Base-by-base conservation (phyloP, 2,113 vertebrate species). In the Mormoops blainvillei region DNA sequence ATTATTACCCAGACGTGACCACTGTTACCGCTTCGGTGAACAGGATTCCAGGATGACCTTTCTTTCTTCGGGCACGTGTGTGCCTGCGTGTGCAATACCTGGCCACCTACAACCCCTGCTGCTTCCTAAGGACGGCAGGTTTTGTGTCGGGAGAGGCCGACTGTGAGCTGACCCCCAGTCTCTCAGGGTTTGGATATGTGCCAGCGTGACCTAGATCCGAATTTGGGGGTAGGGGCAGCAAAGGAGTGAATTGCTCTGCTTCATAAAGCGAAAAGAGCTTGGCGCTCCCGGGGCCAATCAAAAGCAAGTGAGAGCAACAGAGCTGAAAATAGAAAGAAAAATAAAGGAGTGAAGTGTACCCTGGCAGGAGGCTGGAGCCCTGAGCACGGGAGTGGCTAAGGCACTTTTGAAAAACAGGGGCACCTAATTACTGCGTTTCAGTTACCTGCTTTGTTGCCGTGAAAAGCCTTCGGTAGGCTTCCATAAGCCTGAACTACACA, bases 261-360 rank as follows among this genome's bases (percentile, higher is more conserved):
- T 87, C 83, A 58, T 80, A 89, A 95, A 91, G 67, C 65, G 82
- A 87, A 67, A 82, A 38, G 84, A 24, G 7, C 74, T 71, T n/a
- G 18, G 74, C 4, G 14, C 90, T 96, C 70, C 26, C 3, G 31
- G 67, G 74, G 48, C 78, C 90, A n/a, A 36, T 92, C 84, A 50
- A 89, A 83, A 58, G 54, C 84, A 20, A 68, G 52, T 63, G 70
- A 80, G 67, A 91, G 82, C 45, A 38, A 63, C 11, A 33, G 89
- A 94, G 88, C 89, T 71, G 61, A 82, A 94, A 91, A 91, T 82
- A 97, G 96, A 77, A 94, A 89, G 73, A 28, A 94, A 94, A 95
- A 71, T 81, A 81, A 85, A 93, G 83, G 76, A 26, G 71, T 19
- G 31, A 68, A 95, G 65, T 48, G 5, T 50, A 83, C 11, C n/a